Percentiles rank a stretch among this genome's conserved stretches.
Evolutionary conservation across 2,797 vertebrate species (phyloP).

Genomic region (Rhinoraja longicauda): DNA sequence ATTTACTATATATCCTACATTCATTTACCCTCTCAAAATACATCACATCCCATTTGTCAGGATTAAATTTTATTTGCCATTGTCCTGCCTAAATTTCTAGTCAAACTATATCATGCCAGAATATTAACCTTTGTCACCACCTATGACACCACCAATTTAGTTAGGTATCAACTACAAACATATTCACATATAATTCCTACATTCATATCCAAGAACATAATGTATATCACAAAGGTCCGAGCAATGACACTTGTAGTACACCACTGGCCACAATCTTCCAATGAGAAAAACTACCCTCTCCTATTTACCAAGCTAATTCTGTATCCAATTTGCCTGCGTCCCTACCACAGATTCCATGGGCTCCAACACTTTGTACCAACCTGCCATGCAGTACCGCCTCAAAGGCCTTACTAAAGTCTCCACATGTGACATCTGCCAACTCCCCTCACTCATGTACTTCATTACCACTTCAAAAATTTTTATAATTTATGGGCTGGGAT

Average conservation of each 20-base stretch:
- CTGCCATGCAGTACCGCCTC: background rate
- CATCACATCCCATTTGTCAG: background rate
- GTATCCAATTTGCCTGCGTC: no score
- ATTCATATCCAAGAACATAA: background rate
- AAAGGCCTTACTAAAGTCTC: background rate
- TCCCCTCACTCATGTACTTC: background rate
- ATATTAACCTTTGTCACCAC: background rate
- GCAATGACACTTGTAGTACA: background rate
- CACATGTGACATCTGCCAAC: background rate
- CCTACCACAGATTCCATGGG: background rate
- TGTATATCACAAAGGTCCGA: background rate
- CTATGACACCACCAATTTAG: background rate
- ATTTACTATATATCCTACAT: no score
- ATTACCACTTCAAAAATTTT: background rate
- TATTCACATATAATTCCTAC: background rate
- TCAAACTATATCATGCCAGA: no score
- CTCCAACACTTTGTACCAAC: no score
- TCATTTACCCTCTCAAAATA: background rate
- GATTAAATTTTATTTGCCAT: background rate
- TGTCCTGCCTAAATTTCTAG: background rate
- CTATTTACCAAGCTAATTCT: background rate
- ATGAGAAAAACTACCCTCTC: background rate
- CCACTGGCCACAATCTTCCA: background rate
- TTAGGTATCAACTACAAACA: background rate
- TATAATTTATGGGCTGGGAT: background rate